Evolutionary conservation across 2,888 invertebrate species (phyloP), one percentile per base, ranked within the genome.

Genomic region (Lordiphosa fenestrarum): DNA sequence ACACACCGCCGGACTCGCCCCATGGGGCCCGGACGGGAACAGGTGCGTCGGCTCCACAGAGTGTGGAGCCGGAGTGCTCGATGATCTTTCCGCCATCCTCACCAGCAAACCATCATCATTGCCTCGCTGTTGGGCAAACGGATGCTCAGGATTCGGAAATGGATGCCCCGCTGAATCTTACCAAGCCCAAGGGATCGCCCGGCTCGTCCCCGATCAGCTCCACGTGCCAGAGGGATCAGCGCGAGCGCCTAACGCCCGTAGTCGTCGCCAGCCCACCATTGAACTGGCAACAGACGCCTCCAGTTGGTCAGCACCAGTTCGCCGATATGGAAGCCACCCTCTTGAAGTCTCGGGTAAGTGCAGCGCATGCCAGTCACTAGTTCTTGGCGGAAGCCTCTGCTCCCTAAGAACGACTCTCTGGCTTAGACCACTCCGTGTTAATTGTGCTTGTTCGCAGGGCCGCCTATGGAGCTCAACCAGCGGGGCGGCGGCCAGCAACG

Each of bases 91-190:
- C 33, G 10, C 37, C 68, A 4, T 48, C 64, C 4, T 69, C 74
- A 2, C 65, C 69, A 10, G 19, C 57, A 6, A 57, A 73, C 5
- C 65, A 53, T 6, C 38, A 42, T 40, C 53, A 38, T 7, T 40
- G 42, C n/a, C 25, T 33, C 21, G 35, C 48, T 2, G 30, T 30
- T 30, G 58, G 30, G 19, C 58, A 49, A 3, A 48, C 62, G 2
- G 68, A 68, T 6, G 19, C 19, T 5, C 93, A 94, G 0, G 96
- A 96, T 87, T 92, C 95, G 6, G 80, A 95, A 89, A 93, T 95
- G 0, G 97, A 97, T 88, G 93, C 95, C 1, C 97, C 97, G 1
- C 91, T 98, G 40, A 97, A 97, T 90, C 92, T 97, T 51, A 94
- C 94, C 84, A 97, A 97, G 90, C 97, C 97, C 56, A 94, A 96